phyloP scores from a whole-genome alignment of 1,140 invertebrate species.

The Chelonus insularis region DNA sequence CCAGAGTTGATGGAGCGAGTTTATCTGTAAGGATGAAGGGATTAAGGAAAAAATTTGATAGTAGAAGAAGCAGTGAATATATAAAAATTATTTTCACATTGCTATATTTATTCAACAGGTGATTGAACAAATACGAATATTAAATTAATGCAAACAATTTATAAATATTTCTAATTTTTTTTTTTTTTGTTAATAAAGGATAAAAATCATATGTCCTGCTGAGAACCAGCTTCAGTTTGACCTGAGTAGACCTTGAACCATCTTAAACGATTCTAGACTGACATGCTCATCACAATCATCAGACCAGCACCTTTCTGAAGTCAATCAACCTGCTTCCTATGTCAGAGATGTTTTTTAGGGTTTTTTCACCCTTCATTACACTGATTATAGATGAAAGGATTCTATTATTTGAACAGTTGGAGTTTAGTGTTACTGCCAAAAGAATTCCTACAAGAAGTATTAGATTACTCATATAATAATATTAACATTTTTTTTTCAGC shows the following conservation, averaged over 20 bases:
- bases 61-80: no score
- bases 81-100: no score
- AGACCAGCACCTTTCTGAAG: slow-evolving; percentile 3
- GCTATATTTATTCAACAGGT: no score
- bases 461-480: no score
- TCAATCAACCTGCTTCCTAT: slow-evolving; percentile 17
- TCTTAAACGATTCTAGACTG: slow-evolving; percentile 27
- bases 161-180: no score
- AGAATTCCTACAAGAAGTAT: no score
- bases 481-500: no score
- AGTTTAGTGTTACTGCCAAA: no score
- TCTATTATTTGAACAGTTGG: no score
- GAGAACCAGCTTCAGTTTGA: slow-evolving; percentile 35
- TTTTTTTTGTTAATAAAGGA: no score
- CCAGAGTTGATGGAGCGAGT: not conserved
- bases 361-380: not conserved
- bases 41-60: not conserved
- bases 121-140: not conserved
- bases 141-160: not conserved
- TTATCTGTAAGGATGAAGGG: not conserved
- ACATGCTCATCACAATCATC: slow-evolving; percentile 24
- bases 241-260: slow-evolving; percentile 39
- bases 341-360: not conserved
- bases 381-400: no score
- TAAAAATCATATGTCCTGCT: not conserved